Evolutionary conservation across 1,140 invertebrate genomes (phyloP).

Genomic region (Lordiphosa clarofinis): DNA sequence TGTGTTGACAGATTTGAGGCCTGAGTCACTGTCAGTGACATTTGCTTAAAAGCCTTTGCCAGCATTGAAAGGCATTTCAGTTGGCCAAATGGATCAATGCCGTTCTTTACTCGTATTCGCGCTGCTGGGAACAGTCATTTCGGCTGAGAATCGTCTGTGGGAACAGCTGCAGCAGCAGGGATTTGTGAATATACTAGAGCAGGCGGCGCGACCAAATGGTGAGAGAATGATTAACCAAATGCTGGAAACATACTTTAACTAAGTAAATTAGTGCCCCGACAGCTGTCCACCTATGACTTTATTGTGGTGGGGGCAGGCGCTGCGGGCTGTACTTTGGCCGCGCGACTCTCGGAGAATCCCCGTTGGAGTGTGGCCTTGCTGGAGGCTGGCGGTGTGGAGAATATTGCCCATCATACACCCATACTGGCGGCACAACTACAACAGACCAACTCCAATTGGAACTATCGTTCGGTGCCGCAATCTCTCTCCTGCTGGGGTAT

Average conservation of each 20-base stretch:
- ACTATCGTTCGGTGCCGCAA: constrained; percentile 85
- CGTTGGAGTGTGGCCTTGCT: constrained; percentile 83
- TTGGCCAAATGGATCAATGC: constrained; percentile 11
- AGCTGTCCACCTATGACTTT: constrained; percentile 86
- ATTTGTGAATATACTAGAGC: constrained; percentile 49
- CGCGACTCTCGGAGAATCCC: constrained; percentile 83
- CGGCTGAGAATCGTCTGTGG: constrained; percentile 24
- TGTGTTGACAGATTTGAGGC: constrained; percentile 7
- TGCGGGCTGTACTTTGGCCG: constrained; percentile 86
- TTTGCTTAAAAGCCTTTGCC: constrained; percentile 1
- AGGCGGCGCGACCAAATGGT: constrained; percentile 47
- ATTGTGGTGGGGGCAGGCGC: constrained; percentile 87
- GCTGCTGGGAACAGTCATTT: background rate
- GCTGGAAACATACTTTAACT: background rate
- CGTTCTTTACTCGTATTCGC: background rate
- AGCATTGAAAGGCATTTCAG: constrained; percentile 1
- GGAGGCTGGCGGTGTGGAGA: constrained; percentile 85
- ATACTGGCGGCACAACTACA: constrained; percentile 82
- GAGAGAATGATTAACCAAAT: background rate
- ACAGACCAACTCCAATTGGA: constrained; percentile 84
- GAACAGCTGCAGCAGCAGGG: constrained; percentile 50
- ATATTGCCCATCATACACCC: constrained; percentile 85
- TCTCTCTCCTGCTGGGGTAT: constrained; percentile 82
- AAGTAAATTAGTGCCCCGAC: constrained; percentile 39
- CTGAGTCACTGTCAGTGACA: background rate